phyloP scores from a whole-genome alignment of 2,113 vertebrate species.

The Pteruthius melanotis region DNA sequence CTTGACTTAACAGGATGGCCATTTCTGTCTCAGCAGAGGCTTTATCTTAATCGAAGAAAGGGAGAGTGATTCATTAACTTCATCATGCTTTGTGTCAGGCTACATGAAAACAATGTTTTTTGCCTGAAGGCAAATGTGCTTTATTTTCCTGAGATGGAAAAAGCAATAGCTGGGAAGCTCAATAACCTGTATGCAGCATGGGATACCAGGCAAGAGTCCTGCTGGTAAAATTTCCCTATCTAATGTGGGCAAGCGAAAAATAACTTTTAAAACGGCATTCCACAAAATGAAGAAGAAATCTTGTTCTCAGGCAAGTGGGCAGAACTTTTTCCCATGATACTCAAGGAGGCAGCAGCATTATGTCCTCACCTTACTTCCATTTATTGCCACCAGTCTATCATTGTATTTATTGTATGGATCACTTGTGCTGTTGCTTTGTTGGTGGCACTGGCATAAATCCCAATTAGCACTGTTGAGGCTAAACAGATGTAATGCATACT shows the following conservation, averaged over 20 bases:
- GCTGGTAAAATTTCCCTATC: not conserved
- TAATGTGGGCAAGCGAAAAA: not conserved
- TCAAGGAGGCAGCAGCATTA: not conserved
- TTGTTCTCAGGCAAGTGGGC: not conserved
- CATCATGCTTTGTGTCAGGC: not conserved
- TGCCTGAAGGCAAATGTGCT: not conserved
- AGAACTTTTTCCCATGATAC: not conserved
- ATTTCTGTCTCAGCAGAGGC: not conserved
- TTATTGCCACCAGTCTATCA: not conserved
- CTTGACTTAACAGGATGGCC: not conserved
- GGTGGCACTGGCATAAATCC: not conserved
- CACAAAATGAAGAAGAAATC: not conserved
- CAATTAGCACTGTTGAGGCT: not conserved
- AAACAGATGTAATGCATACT: not conserved
- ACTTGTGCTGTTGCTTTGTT: not conserved
- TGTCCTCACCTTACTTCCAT: not conserved
- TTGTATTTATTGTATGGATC: not conserved
- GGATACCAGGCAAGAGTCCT: not conserved
- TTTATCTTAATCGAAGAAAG: not conserved
- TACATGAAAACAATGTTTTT: not conserved
- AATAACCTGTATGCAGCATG: not conserved
- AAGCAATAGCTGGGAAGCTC: not conserved
- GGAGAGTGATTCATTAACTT: not conserved
- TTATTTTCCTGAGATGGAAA: not conserved
- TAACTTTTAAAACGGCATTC: not conserved